Conservation (phyloP, 2,113 vertebrate genomes). For the Nicator chloris region DNA sequence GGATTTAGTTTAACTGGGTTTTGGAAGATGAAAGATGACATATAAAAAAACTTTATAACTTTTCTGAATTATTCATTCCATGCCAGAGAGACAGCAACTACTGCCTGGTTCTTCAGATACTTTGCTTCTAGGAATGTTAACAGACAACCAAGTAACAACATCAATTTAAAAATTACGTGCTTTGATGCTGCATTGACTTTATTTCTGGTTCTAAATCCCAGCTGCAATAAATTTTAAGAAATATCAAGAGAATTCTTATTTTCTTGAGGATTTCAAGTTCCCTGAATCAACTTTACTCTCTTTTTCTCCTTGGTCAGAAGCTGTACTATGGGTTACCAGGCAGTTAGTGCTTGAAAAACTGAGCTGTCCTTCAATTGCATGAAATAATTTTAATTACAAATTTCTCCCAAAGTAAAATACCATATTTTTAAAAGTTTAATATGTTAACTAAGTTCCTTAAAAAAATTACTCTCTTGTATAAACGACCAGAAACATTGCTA, state of each 20-base stretch:
- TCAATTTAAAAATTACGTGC: background rate
- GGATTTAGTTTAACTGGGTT: background rate
- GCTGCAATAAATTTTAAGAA: background rate
- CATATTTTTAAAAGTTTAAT: background rate
- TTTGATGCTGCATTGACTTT: background rate
- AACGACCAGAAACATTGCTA: background rate
- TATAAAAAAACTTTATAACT: background rate
- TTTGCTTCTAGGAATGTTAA: background rate
- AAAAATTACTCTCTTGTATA: background rate
- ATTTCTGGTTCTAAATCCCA: background rate
- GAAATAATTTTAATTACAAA: background rate
- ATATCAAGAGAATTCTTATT: background rate
- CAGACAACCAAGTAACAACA: background rate
- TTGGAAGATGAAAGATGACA: background rate
- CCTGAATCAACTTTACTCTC: background rate
- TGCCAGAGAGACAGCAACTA: background rate
- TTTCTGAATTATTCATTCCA: background rate
- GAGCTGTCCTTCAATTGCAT: background rate
- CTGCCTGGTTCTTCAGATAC: background rate
- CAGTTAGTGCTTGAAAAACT: background rate
- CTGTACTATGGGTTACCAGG: background rate
- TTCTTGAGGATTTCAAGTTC: background rate
- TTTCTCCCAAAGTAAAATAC: background rate
- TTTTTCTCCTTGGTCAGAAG: background rate
- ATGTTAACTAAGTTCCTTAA: background rate